Conservation (phyloP, 2,113 vertebrate genomes). For the Tinamus guttatus region DNA sequence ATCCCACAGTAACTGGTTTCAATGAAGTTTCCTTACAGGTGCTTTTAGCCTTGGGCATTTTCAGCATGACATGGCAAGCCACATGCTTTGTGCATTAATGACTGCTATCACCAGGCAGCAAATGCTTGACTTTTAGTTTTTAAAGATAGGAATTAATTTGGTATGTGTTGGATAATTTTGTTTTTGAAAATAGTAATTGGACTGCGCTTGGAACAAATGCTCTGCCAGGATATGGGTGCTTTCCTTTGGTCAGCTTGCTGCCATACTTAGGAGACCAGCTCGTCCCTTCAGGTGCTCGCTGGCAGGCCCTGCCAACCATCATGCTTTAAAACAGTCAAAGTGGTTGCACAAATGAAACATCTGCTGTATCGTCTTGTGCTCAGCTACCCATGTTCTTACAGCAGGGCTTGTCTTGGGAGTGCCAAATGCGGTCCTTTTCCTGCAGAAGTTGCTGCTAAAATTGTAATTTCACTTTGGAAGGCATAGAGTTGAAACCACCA, state of each 20-base stretch:
- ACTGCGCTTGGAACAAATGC: neutral
- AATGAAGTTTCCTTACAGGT: neutral
- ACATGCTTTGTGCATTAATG: neutral
- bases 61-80: neutral
- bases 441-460: neutral
- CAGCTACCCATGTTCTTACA: neutral
- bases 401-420: neutral
- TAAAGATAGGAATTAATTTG: neutral
- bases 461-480: neutral
- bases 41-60: neutral
- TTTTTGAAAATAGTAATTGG: neutral
- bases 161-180: neutral
- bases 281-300: neutral
- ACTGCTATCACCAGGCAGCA: neutral
- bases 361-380: accelerated
- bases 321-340: neutral
- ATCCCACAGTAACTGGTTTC: neutral
- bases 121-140: neutral
- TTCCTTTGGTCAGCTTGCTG: neutral
- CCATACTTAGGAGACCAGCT: neutral
- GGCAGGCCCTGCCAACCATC: accelerated
- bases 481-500: neutral
- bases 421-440: neutral
- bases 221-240: neutral
- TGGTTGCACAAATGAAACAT: accelerated